Base-by-base conservation (phyloP, 2,888 invertebrate species). In the Apeira syringaria region DNA sequence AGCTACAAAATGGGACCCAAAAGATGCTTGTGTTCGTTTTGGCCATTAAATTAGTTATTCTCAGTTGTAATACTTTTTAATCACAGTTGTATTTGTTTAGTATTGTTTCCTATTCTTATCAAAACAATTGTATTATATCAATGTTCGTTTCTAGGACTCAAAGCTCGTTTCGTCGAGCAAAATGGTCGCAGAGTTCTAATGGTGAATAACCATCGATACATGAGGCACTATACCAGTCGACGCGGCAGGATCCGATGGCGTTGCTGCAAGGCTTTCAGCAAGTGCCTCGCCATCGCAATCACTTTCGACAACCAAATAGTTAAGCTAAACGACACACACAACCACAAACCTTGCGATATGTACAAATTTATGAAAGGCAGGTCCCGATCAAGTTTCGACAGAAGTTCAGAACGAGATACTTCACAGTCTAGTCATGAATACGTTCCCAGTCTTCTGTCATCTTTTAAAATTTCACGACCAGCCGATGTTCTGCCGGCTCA, bases 231-330 rank as follows among this genome's bases (percentile, higher is more conserved):
- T 61, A 65, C 64, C 20, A 76, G 75, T 50, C 63, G 69, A n/a
- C 55, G 56, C 1, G 85, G 84, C 4, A 63, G 75, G 8, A 77
- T 68, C 0, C 57, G 86, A 0, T 87, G 86, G 86, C 58, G 86
- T 0, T 87, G 86, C 59, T 76, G 74, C 58, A 81, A 74, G 47
- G 72, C 79, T 2, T 81, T 75, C 59, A 73, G 63, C 46, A 78
- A 72, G 20, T 86, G 86, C 47, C 63, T 73, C 0, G 86, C 86
- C 9, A 85, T 80, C 33, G 85, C 76, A 32, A 80, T 84, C 56
- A 87, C 85, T 0, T 53, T 63, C 8, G 74, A 67, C 5, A 67
- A 71, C 43, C 52, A 53, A 5, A 77, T 86, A 18, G 62, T 80
- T 24, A 86, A 85, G 41, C 72, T 84, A 1, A 86, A 77, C 24